phyloP scores from a whole-genome alignment of 2,888 invertebrate genomes.

The Cremastinae sp. region DNA sequence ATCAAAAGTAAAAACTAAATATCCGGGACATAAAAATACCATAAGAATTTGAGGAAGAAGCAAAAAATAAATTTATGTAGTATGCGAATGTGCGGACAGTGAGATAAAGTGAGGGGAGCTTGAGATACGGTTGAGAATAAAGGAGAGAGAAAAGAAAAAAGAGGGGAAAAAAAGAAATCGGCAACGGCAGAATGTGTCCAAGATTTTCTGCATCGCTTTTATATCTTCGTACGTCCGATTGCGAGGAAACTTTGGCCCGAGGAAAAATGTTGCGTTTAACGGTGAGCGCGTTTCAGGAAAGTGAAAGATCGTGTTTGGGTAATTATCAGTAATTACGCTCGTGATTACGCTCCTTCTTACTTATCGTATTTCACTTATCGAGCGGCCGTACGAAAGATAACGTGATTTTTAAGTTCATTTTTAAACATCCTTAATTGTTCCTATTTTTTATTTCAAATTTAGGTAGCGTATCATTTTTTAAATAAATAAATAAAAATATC shows the following conservation, averaged over 20 bases:
- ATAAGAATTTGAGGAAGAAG: too few species aligned
- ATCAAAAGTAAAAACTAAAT: too few species aligned
- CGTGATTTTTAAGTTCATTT: background rate
- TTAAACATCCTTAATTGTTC: too few species aligned
- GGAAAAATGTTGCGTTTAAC: slow-evolving; percentile 10
- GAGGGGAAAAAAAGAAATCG: too few species aligned
- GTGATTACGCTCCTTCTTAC: slow-evolving; percentile 10
- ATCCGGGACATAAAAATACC: too few species aligned
- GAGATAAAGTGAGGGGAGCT: slow-evolving; percentile 46
- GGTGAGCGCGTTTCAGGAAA: slow-evolving; percentile 4
- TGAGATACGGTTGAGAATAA: slow-evolving; percentile 10
- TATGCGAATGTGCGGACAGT: slow-evolving; percentile 45
- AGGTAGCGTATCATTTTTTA: too few species aligned
- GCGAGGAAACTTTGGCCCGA: slow-evolving; percentile 11
- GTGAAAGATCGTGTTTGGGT: slow-evolving; percentile 58
- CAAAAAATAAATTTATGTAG: background rate
- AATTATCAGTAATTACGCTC: slow-evolving; percentile 60
- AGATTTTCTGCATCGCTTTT: too few species aligned
- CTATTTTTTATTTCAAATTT: slow-evolving; percentile 1
- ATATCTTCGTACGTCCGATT: slow-evolving; percentile 3
- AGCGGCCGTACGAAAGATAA: slow-evolving; percentile 7
- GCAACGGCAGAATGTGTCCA: background rate
- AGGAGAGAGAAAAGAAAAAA: too few species aligned
- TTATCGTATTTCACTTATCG: too few species aligned
- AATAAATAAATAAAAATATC: too few species aligned